Percentiles rank a stretch among this genome's conserved stretches.
Conservation (phyloP, 2,888 invertebrate species). For the Anarsia innoxiella region DNA sequence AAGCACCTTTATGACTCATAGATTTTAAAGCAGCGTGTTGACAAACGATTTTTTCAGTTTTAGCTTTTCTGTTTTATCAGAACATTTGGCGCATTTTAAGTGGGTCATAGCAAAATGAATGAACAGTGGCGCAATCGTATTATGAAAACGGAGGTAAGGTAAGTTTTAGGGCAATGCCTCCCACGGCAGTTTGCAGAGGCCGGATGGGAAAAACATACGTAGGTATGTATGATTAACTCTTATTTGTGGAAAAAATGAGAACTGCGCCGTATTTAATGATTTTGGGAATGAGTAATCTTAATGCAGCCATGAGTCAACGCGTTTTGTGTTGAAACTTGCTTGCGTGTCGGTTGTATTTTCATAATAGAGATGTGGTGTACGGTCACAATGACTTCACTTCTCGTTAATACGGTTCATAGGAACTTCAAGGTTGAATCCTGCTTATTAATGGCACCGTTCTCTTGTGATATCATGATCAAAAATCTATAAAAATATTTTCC, state of each 20-base stretch:
- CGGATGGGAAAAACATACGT: conserved; percentile 11
- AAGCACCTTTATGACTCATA: too few species aligned
- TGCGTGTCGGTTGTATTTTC: conserved; percentile 39
- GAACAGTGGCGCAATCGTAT: conserved; percentile 8
- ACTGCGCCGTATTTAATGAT: conserved; percentile 33
- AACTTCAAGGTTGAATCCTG: conserved; percentile 32
- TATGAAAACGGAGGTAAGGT: too few species aligned
- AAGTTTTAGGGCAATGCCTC: conserved; percentile 12
- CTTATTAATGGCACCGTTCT: too few species aligned
- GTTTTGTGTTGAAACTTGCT: conserved; percentile 34
- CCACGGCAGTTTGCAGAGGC: conserved; percentile 5
- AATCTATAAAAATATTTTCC: conserved; percentile 16
- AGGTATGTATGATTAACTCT: conserved; percentile 18
- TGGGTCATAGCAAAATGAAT: conserved; percentile 13
- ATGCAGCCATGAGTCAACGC: conserved; percentile 51
- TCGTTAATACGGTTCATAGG: conserved; percentile 25
- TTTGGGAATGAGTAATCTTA: conserved; percentile 60
- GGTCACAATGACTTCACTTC: conserved; percentile 18
- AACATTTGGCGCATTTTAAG: conserved; percentile 5
- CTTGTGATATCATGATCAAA: too few species aligned
- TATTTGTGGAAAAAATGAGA: conserved; percentile 27
- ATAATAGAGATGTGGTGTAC: conserved; percentile 27
- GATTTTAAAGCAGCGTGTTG: too few species aligned
- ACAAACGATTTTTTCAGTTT: too few species aligned
- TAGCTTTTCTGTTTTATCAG: too few species aligned